Percentiles rank a stretch among this genome's conserved stretches.
Evolutionary conservation across 1,140 invertebrate genomes (phyloP).

Genomic region (Carposina sasakii): DNA sequence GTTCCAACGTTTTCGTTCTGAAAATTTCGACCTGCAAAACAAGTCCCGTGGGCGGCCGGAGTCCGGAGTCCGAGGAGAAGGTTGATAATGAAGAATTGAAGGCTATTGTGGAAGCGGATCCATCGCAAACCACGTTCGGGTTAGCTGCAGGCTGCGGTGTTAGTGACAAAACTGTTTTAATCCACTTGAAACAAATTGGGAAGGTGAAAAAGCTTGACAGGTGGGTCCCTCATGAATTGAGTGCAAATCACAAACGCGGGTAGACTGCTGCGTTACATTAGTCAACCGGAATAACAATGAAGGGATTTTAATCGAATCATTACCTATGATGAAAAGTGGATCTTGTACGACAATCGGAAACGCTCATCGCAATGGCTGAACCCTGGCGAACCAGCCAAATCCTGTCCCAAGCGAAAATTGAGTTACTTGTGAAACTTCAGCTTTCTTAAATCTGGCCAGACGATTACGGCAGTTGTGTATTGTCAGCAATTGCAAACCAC

Average conservation of each 20-base stretch:
- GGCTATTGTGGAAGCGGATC: neutral
- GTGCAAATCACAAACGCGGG: neutral
- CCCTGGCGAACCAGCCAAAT: neutral
- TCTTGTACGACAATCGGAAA: no score
- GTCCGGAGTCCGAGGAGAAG: neutral
- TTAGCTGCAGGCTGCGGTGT: conserved; percentile 4
- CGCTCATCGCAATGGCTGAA: neutral
- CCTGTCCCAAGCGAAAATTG: neutral
- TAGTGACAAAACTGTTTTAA: conserved; percentile 5
- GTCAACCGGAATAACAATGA: no score
- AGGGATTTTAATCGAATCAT: no score
- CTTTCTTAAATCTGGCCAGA: neutral
- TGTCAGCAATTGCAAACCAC: no score
- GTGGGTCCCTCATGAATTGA: conserved; percentile 1
- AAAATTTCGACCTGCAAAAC: no score
- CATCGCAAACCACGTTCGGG: neutral
- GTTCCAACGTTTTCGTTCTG: no score
- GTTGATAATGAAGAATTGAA: neutral
- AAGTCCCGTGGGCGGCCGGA: no score
- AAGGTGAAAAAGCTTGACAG: neutral
- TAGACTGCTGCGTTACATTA: conserved; percentile 3
- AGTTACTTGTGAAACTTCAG: neutral
- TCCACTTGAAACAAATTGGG: conserved; percentile 10
- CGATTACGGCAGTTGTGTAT: no score
- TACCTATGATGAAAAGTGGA: no score